Evolutionary conservation across 2,888 invertebrate genomes (phyloP).

Genomic region (Hetaerina titia): DNA sequence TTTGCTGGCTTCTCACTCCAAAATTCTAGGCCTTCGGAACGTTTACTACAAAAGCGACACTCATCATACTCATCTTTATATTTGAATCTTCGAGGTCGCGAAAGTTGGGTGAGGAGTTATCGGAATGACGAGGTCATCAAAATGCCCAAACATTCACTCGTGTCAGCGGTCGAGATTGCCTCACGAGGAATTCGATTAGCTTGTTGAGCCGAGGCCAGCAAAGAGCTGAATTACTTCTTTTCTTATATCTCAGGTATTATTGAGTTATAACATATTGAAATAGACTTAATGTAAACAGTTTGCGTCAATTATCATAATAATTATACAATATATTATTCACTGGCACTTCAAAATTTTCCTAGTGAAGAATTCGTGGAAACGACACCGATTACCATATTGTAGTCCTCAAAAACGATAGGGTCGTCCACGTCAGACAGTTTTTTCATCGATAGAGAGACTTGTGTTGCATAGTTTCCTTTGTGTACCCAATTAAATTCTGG

Average conservation of each 20-base stretch:
- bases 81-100: slow-evolving; percentile 9
- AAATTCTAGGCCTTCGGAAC: background rate
- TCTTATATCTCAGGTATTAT: background rate
- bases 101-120: slow-evolving; percentile 12
- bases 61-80: background rate
- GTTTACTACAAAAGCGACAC: background rate
- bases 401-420: no score
- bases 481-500: no score
- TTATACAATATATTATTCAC: no score
- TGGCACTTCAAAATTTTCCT: no score
- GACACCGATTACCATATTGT: no score
- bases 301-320: no score
- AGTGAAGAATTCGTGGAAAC: no score
- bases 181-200: background rate
- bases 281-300: no score
- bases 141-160: background rate
- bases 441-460: no score
- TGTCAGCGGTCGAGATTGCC: slow-evolving; percentile 31
- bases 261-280: background rate
- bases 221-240: background rate
- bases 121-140: background rate
- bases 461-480: no score
- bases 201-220: background rate
- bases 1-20: background rate
- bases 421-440: no score